Evolutionary conservation across 2,797 vertebrate species (phyloP).

Genomic region (Crocodylus rhombifer): DNA sequence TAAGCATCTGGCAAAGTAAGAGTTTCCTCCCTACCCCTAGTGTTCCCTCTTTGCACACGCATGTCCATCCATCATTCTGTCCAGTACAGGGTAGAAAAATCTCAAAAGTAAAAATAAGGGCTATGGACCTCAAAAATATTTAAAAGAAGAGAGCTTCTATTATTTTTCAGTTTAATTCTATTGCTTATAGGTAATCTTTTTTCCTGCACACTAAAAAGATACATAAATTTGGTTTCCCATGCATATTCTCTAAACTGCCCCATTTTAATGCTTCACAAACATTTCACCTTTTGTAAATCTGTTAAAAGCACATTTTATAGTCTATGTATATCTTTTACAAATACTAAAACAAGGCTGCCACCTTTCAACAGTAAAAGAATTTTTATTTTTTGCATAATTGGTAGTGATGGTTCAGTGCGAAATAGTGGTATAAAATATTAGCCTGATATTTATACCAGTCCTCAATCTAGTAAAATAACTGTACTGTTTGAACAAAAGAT

Average conservation of each 20-base stretch:
- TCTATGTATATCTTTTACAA: background rate
- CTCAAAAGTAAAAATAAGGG: background rate
- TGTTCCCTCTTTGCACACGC: background rate
- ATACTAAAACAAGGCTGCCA: background rate
- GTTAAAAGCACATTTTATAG: background rate
- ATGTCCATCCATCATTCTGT: constrained; percentile 2
- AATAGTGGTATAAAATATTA: background rate
- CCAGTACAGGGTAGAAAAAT: constrained; percentile 48
- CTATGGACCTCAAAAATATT: background rate
- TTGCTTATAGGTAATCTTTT: constrained; percentile 14
- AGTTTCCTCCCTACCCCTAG: background rate
- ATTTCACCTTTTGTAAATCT: background rate
- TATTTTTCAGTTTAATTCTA: constrained; percentile 43
- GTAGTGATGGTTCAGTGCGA: background rate
- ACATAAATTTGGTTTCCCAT: background rate
- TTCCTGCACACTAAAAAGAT: background rate
- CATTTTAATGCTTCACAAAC: constrained; percentile 7
- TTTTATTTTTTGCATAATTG: constrained; percentile 7
- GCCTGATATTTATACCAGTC: background rate
- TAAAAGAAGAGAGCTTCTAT: background rate
- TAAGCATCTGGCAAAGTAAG: background rate
- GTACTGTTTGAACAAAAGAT: background rate
- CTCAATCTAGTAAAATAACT: background rate
- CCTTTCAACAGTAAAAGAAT: background rate
- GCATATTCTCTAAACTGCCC: constrained; percentile 9